Base-by-base conservation (phyloP, 2,888 invertebrate species). In the Diadromus collaris region DNA sequence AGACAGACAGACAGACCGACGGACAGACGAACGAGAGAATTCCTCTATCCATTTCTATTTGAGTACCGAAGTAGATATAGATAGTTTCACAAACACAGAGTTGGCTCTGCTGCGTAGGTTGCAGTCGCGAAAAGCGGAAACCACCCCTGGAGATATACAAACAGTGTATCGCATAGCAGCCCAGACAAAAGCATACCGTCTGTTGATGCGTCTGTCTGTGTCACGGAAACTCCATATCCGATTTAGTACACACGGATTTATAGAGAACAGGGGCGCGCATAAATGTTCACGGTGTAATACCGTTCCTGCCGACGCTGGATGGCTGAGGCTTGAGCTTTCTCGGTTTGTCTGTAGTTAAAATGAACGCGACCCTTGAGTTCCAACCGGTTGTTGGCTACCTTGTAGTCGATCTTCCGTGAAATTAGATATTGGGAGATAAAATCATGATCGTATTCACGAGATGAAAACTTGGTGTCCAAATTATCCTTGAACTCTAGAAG, bases 31-130 rank as follows among this genome's bases (percentile, higher is more conserved):
- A 65, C 72, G 65, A 73, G 73, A 75, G 78, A 77, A 78, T 76
- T 69, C 63, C 76, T 73, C 79, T 61, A 76, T 81, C 76, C 72
- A 74, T 77, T 77, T 80, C 76, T 70, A 80, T 80, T 74, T 67
- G 76, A 74, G 76, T 68, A 80, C 69, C 75, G 63, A 69, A 24
- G 61, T 54, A 48, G 64, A 54, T 79, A 70, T 73, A 71, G 56
- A 56, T 56, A 77, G 71, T 74, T 76, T 63, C 60, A 76, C 70
- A 78, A 76, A 76, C 71, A 67, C 27, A 64, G 63, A 24, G 38
- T 69, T 54, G 81, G 79, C 81, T 78, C 81, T 76, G 81, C 56
- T 81, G 80, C 70, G 65, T 65, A 72, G 65, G 60, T 54, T 48
- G 76, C 76, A 65, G 56, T 69, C 46, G 65, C 16, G 76, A 76